phyloP scores from a whole-genome alignment of 2,797 vertebrate genomes.

The Enteromius thamalakanensis region DNA sequence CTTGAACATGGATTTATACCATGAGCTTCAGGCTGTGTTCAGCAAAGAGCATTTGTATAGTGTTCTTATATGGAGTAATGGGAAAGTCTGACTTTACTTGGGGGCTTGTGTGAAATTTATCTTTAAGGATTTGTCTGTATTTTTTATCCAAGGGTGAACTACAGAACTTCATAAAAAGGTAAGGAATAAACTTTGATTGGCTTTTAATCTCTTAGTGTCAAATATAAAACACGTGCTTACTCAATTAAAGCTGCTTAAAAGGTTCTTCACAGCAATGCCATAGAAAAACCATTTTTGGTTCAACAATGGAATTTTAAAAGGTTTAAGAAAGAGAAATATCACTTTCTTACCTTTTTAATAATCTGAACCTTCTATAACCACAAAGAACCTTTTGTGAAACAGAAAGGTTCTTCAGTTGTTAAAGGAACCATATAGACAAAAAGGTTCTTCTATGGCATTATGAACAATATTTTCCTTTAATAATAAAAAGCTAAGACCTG shows the following conservation, averaged over 20 bases:
- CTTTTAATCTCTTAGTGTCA: not conserved
- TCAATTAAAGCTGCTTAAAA: too few species aligned
- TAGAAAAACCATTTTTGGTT: too few species aligned
- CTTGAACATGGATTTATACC: constrained; percentile 66
- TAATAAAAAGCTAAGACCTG: not conserved
- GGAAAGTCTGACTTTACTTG: not conserved
- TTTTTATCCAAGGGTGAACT: constrained; percentile 65
- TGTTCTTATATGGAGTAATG: constrained; percentile 8
- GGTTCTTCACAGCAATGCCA: too few species aligned
- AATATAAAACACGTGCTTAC: too few species aligned
- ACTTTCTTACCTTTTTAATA: too few species aligned
- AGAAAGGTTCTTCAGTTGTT: too few species aligned
- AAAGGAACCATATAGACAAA: too few species aligned
- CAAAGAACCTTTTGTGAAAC: too few species aligned
- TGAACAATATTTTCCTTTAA: not conserved
- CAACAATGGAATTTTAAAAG: too few species aligned
- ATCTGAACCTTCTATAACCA: too few species aligned
- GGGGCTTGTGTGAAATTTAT: constrained; percentile 8
- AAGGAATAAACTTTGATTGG: constrained; percentile 60
- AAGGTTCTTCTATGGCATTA: too few species aligned
- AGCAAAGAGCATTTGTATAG: not conserved
- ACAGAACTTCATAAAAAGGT: constrained; percentile 75
- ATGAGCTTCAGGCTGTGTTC: not conserved
- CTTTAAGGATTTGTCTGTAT: not conserved
- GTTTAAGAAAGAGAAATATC: too few species aligned